Evolutionary conservation across 2,797 vertebrate species (phyloP).

Genomic region (Silurus lanzhouensis): DNA sequence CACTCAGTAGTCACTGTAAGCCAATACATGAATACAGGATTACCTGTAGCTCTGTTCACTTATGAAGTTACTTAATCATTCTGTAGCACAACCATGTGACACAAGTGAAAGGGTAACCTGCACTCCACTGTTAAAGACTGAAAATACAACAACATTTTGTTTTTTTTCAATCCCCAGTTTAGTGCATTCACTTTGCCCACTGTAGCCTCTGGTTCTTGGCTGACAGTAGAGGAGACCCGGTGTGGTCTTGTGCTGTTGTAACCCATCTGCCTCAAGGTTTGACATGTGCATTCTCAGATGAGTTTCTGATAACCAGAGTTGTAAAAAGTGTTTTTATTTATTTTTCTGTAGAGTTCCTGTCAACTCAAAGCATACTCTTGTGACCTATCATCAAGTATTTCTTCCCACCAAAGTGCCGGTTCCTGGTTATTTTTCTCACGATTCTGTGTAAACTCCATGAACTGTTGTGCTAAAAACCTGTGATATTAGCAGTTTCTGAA

Average conservation of each 20-base stretch:
- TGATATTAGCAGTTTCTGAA: neutral
- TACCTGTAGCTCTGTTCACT: neutral
- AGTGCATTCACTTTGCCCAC: neutral
- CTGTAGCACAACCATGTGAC: too few species aligned
- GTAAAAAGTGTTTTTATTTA: neutral
- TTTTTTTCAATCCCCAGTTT: neutral
- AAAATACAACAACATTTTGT: neutral
- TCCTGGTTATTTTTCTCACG: neutral
- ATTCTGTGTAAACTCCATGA: neutral
- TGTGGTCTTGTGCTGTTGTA: neutral
- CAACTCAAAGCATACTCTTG: neutral
- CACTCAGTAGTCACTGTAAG: neutral
- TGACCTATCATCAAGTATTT: neutral
- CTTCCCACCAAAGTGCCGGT: neutral
- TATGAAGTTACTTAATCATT: neutral
- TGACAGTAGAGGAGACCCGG: neutral
- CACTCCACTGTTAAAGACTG: neutral
- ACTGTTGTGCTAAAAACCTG: neutral
- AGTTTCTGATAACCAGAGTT: constrained; percentile 1
- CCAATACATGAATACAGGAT: neutral
- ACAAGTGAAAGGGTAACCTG: neutral
- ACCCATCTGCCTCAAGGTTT: neutral
- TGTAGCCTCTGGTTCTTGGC: neutral
- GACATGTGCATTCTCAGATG: neutral
- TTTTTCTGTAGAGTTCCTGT: neutral